Conservation (phyloP, 2,113 vertebrate genomes). For the Centropus unirufus region DNA sequence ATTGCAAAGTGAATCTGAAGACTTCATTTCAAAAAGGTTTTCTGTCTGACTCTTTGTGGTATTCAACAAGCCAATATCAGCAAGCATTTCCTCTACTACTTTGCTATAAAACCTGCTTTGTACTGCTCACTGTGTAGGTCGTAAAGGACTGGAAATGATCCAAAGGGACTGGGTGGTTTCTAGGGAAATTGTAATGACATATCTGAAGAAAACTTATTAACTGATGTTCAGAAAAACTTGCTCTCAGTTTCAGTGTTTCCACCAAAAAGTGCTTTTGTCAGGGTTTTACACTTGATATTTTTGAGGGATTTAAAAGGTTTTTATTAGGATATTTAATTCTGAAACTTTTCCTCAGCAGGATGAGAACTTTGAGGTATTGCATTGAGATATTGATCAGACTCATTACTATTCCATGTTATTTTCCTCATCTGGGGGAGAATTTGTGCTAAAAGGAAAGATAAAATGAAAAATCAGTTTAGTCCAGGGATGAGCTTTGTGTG, state of each 20-base stretch:
- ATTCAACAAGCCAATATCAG: neutral
- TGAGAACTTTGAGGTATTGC: conserved; percentile 19
- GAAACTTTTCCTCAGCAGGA: neutral
- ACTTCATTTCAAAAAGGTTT: neutral
- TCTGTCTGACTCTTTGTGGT: neutral
- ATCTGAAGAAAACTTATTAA: conserved; percentile 6
- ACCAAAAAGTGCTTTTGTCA: conserved; percentile 22
- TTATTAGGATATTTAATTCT: conserved; percentile 23
- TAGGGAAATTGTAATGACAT: conserved; percentile 19
- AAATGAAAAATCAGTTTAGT: conserved; percentile 8
- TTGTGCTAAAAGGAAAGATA: neutral
- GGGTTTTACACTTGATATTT: conserved; percentile 37
- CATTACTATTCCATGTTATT: conserved; percentile 1
- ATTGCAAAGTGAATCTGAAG: neutral
- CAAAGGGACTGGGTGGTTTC: neutral
- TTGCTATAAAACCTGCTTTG: neutral
- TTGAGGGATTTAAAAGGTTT: conserved; percentile 34
- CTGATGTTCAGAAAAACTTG: neutral
- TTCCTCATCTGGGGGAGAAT: neutral
- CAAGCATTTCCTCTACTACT: neutral
- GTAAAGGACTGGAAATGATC: conserved; percentile 21
- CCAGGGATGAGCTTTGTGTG: neutral
- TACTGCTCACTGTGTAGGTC: neutral
- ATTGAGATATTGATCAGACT: conserved; percentile 33
- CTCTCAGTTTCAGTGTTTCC: conserved; percentile 21